Evolutionary conservation across 2,113 vertebrate genomes (phyloP).

Genomic region (Lycocorax pyrrhopterus): DNA sequence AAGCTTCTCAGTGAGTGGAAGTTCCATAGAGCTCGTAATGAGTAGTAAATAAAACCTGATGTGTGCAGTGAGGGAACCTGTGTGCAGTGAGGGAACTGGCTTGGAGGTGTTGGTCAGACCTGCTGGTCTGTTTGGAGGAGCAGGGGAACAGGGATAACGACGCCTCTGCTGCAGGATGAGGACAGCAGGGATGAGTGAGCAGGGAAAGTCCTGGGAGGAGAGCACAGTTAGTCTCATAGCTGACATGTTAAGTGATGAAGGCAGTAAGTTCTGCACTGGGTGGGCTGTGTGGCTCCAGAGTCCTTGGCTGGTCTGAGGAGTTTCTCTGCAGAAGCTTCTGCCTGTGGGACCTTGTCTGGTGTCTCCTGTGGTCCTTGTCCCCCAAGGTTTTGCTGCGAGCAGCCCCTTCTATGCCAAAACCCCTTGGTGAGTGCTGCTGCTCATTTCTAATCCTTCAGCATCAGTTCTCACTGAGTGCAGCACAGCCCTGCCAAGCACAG

Average conservation of each 20-base stretch:
- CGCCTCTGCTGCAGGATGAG: not conserved
- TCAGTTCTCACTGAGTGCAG: not conserved
- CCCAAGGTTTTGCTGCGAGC: not conserved
- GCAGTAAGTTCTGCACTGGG: not conserved
- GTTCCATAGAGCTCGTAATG: not conserved
- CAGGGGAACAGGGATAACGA: not conserved
- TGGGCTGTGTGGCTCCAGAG: not conserved
- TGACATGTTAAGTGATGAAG: not conserved
- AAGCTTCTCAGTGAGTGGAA: not conserved
- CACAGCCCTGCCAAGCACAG: not conserved
- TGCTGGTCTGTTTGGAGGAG: not conserved
- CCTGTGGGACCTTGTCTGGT: not conserved
- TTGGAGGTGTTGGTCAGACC: rapidly evolving
- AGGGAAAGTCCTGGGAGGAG: not conserved
- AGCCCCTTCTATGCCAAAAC: not conserved
- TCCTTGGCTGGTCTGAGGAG: not conserved
- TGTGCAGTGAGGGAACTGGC: not conserved
- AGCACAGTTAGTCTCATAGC: not conserved
- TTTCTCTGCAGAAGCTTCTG: not conserved
- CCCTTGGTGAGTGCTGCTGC: not conserved
- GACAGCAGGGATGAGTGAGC: not conserved
- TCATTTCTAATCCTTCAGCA: not conserved
- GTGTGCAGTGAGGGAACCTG: not conserved
- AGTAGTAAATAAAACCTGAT: not conserved
- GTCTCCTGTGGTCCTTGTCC: not conserved